These are phyloP conservation scores for Steinernema khuongi DNA, from an alignment of 1,140 invertebrate species.

Conservation along the genomic window DNA sequence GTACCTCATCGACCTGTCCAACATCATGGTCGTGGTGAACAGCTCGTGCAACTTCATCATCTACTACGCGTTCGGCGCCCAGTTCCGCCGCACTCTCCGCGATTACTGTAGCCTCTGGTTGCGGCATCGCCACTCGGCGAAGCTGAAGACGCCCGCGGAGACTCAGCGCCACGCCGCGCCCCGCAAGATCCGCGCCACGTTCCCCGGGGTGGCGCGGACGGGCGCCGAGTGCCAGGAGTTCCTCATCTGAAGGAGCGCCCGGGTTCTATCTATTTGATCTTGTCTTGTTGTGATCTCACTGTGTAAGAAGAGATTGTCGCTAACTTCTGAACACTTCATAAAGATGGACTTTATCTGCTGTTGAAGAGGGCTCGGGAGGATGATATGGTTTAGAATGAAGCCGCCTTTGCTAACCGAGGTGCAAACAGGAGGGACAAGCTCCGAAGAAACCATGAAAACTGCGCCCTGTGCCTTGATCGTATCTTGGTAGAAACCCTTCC, in stretches of 20 bases:
- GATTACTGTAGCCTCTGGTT: conserved; percentile 17
- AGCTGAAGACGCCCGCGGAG: neutral
- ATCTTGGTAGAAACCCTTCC: no score
- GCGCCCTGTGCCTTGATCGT: no score
- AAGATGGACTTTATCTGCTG: no score
- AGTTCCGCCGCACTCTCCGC: conserved; percentile 43
- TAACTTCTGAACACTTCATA: no score
- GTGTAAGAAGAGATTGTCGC: no score
- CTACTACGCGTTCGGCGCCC: conserved; percentile 48
- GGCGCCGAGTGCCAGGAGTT: neutral
- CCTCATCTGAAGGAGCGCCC: neutral
- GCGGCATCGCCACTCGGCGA: neutral
- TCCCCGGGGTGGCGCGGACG: neutral
- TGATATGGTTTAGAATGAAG: no score
- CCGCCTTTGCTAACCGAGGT: no score
- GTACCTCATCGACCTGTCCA: conserved; percentile 50
- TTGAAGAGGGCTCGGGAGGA: no score
- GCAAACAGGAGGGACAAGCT: no score
- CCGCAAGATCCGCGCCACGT: neutral
- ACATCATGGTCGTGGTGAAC: conserved; percentile 51
- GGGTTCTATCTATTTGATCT: neutral
- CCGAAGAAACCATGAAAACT: no score
- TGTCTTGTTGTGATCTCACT: no score
- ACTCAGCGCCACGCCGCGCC: neutral
- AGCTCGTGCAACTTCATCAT: conserved; percentile 52